Conservation (phyloP, 30 jellyfish, hydroid and myxozoan species). For the Rhopilema esculentum region DNA sequence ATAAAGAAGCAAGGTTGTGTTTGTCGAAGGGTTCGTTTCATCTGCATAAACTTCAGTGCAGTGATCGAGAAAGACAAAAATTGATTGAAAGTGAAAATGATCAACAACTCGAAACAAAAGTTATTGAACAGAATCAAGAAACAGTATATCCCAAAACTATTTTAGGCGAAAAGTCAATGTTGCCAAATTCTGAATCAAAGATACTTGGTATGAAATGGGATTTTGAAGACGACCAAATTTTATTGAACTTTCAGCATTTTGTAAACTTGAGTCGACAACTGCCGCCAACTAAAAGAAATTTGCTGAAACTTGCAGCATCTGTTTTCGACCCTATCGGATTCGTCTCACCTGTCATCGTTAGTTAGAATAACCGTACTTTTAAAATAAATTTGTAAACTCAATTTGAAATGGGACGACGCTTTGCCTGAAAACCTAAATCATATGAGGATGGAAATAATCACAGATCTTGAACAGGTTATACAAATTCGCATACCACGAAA, state of each 20-base stretch:
- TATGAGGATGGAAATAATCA: not conserved
- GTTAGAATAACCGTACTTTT: not conserved
- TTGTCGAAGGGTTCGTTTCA: not conserved
- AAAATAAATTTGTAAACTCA: not conserved
- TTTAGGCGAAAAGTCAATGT: not conserved
- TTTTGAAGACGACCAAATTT: not conserved
- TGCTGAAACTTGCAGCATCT: conserved; percentile 7
- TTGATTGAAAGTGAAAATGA: not conserved
- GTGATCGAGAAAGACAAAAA: not conserved
- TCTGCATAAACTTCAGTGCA: not conserved
- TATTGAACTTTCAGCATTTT: not conserved
- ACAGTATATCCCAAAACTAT: not conserved
- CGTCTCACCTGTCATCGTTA: not conserved
- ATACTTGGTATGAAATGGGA: conserved; percentile 26
- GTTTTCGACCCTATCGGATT: conserved; percentile 17
- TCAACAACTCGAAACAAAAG: not conserved
- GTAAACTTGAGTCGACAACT: not conserved
- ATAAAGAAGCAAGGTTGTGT: not conserved
- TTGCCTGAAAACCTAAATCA: not conserved
- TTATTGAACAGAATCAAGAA: not conserved
- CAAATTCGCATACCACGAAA: not conserved
- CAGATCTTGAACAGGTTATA: not conserved
- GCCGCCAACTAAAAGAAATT: conserved; percentile 6
- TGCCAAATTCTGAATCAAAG: not conserved
- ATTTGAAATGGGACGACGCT: conserved; percentile 18